Percentiles rank a stretch among this genome's conserved stretches.
Evolutionary conservation across 2,888 invertebrate genomes (phyloP).

Genomic region (Drosophila demipolita): DNA sequence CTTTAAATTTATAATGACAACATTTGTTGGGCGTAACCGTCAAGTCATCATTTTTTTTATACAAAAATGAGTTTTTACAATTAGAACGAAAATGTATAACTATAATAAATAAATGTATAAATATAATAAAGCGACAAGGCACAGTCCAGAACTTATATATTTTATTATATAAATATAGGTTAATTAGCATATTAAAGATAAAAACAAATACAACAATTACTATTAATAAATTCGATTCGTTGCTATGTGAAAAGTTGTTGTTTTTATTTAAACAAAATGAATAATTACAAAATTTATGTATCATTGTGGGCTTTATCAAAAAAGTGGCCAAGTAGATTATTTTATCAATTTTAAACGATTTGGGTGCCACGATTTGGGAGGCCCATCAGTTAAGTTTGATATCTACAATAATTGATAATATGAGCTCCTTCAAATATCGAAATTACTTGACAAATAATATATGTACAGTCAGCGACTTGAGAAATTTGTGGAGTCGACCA

Average conservation of each 20-base stretch:
- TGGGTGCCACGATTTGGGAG: slow-evolving; percentile 34
- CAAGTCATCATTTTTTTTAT: too few relatives aligned
- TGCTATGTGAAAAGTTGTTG: slow-evolving; percentile 18
- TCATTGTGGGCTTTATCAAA: slow-evolving; percentile 42
- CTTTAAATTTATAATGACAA: slow-evolving; percentile 6
- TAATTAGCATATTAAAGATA: neutral
- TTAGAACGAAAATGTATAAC: neutral
- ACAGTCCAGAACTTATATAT: neutral
- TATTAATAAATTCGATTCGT: neutral
- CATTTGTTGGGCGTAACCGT: neutral
- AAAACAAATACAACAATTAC: neutral
- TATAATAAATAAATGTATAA: too few relatives aligned
- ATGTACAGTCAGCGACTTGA: slow-evolving; percentile 39
- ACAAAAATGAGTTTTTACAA: slow-evolving; percentile 16
- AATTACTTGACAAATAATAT: slow-evolving; percentile 21
- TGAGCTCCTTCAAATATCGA: slow-evolving; percentile 27
- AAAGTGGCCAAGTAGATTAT: slow-evolving; percentile 17
- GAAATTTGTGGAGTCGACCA: neutral
- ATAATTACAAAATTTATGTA: slow-evolving; percentile 37
- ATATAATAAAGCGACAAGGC: neutral
- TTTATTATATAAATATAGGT: neutral
- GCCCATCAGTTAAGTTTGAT: slow-evolving; percentile 40
- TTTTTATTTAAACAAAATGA: neutral
- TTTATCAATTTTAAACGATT: slow-evolving; percentile 50
- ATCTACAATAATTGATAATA: slow-evolving; percentile 25